Conservation (phyloP, 2,113 vertebrate species). For the Entelurus aequoreus region DNA sequence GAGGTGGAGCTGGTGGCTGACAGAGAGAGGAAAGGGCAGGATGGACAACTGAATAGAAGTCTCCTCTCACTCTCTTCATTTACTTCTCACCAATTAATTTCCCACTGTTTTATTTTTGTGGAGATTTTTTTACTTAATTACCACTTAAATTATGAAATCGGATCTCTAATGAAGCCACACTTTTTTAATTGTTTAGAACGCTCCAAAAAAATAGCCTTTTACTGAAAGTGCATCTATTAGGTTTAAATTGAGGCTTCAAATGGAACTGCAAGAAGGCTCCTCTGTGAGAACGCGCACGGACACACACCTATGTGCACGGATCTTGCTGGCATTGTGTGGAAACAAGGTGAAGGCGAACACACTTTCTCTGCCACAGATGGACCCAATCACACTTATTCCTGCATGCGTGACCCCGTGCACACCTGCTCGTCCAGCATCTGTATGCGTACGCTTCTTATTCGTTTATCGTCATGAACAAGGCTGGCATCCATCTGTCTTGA, state of each 20-base stretch:
- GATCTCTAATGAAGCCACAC: too few species aligned
- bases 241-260: constrained; percentile 1
- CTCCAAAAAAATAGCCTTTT: too few species aligned
- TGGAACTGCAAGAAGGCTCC: background rate
- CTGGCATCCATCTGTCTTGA: background rate
- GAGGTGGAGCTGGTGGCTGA: constrained; percentile 70
- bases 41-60: constrained; percentile 29
- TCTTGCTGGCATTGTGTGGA: constrained; percentile 52
- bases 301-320: constrained; percentile 47
- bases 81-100: constrained; percentile 17
- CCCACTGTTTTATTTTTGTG: constrained; percentile 5
- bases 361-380: constrained; percentile 51
- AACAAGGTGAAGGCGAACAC: constrained; percentile 28
- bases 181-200: too few species aligned
- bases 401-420: constrained; percentile 43
- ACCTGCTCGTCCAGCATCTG: constrained; percentile 27
- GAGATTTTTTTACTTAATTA: too few species aligned
- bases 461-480: constrained; percentile 28
- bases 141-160: too few species aligned
- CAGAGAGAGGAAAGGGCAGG: constrained; percentile 21
- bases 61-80: constrained; percentile 19
- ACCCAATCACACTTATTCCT: constrained; percentile 64
- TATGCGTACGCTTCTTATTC: constrained; percentile 23
- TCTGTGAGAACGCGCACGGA: constrained; percentile 31
- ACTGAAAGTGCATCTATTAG: too few species aligned